phyloP scores from a whole-genome alignment of 2,113 vertebrate species.

The Psettodes erumei region DNA sequence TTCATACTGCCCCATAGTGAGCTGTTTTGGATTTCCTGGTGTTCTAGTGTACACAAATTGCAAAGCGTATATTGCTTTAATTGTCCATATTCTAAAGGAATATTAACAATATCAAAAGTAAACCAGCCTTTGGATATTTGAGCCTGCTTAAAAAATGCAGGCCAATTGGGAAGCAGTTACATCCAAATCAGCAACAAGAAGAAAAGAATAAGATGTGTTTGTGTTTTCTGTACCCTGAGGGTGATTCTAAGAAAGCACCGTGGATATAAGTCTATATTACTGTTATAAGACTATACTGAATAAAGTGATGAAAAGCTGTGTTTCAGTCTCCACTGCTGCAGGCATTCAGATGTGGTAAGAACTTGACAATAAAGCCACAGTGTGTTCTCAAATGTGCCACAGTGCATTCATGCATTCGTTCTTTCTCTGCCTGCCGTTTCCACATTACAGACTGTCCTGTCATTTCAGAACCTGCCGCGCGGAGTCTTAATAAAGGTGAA shows the following conservation, averaged over 20 bases:
- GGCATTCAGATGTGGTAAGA: not conserved
- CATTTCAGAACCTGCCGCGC: not conserved
- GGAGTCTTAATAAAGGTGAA: not conserved
- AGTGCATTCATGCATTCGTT: no score
- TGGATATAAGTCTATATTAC: not conserved
- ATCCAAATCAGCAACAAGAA: not conserved
- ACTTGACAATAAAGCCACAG: not conserved
- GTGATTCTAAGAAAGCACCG: not conserved
- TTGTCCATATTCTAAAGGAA: slow-evolving; percentile 38
- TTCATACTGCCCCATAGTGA: slow-evolving; percentile 20
- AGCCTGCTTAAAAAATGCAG: slow-evolving; percentile 16
- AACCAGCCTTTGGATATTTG: slow-evolving; percentile 19
- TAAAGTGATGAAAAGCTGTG: not conserved
- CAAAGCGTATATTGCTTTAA: slow-evolving; percentile 33
- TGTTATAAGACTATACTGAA: not conserved
- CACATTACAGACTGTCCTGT: not conserved
- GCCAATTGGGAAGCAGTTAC: not conserved
- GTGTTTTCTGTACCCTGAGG: not conserved
- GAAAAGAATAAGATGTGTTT: not conserved
- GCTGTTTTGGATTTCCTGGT: slow-evolving; percentile 36
- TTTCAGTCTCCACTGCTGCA: not conserved
- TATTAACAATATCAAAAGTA: slow-evolving; percentile 31
- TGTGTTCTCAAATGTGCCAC: not conserved
- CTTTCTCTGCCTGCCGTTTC: not conserved
- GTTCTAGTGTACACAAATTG: slow-evolving; percentile 41